Percentiles rank a stretch among this genome's conserved stretches.
phyloP scores from a whole-genome alignment of 2,797 vertebrate genomes.

The Platalea minor region DNA sequence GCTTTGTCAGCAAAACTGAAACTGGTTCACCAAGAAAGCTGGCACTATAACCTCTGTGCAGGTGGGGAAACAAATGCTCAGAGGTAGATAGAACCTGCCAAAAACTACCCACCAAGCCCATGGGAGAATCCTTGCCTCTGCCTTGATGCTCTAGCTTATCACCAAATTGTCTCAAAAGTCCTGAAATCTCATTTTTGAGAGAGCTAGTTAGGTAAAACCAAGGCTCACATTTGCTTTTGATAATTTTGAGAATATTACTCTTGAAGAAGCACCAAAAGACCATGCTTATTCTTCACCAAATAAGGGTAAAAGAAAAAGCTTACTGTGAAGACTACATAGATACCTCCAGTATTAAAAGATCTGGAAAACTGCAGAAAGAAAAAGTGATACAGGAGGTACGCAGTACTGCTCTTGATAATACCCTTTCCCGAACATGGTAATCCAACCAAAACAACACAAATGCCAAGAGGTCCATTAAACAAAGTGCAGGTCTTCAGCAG shows the following conservation, averaged over 20 bases:
- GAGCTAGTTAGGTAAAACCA: background rate
- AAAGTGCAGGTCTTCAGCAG: background rate
- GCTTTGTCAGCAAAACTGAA: background rate
- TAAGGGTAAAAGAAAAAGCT: background rate
- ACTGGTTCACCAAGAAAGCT: background rate
- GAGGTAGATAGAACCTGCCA: background rate
- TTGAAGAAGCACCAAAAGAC: background rate
- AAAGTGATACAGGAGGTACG: background rate
- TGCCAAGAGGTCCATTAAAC: background rate
- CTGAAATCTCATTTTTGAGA: background rate
- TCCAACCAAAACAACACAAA: background rate
- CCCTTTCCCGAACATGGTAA: background rate
- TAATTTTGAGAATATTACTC: background rate
- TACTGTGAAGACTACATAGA: background rate
- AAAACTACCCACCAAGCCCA: rapidly evolving
- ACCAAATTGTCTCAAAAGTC: background rate
- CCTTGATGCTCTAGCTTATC: background rate
- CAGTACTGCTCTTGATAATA: background rate
- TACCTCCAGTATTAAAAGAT: background rate
- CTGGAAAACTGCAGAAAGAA: background rate
- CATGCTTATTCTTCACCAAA: background rate
- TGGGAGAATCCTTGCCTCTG: background rate
- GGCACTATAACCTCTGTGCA: background rate
- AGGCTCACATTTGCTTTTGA: background rate
- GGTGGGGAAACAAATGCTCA: background rate